Evolutionary conservation across 2,113 vertebrate genomes (phyloP).

Genomic region (Phocoena sinus): DNA sequence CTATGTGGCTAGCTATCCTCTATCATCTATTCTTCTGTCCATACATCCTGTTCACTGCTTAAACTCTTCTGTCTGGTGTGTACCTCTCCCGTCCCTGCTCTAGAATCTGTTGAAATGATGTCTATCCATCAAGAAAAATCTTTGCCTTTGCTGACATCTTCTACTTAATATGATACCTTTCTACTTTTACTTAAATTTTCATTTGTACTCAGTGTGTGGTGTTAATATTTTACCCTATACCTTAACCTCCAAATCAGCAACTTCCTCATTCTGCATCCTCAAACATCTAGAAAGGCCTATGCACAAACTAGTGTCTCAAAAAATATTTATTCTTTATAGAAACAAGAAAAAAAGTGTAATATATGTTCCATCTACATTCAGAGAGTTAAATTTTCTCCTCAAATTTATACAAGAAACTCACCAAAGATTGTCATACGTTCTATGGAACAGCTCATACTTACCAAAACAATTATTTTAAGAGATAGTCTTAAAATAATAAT

Average conservation of each 20-base stretch:
- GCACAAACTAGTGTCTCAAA: neutral
- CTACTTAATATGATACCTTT: neutral
- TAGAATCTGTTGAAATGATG: neutral
- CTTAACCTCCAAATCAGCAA: neutral
- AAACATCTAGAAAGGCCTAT: neutral
- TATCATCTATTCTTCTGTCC: neutral
- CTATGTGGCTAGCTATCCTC: neutral
- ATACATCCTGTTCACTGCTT: neutral
- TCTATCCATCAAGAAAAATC: neutral
- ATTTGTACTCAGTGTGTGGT: neutral
- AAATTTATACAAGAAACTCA: neutral
- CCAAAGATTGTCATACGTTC: neutral
- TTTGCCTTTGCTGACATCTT: neutral
- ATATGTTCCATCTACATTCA: neutral
- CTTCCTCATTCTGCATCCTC: neutral
- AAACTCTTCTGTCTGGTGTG: neutral
- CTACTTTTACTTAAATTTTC: neutral
- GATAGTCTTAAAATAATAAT: constrained; percentile 43
- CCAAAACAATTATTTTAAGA: neutral
- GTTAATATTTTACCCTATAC: neutral
- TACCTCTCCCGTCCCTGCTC: neutral
- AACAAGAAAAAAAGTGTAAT: constrained; percentile 13
- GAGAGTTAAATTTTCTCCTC: neutral
- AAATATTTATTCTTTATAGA: neutral
- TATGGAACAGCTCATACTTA: neutral